Percentiles rank a stretch among this genome's conserved stretches.
Conservation (phyloP, 2,888 invertebrate species). For the Calliscelio sp. region DNA sequence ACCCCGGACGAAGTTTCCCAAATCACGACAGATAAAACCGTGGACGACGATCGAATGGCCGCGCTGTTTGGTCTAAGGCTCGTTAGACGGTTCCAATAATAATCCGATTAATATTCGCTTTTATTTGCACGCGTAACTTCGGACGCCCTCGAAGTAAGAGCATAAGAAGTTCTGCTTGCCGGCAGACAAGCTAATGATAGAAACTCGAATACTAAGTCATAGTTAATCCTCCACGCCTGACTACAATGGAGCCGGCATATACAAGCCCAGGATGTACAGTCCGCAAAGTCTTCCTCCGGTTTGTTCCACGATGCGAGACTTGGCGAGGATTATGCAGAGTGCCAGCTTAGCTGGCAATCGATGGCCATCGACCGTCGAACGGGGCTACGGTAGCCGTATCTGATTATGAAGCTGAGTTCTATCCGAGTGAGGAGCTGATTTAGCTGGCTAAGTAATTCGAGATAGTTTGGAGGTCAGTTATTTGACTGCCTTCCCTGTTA, state of each 20-base stretch:
- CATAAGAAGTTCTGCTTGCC: constrained; percentile 63
- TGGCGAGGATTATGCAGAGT: constrained; percentile 79
- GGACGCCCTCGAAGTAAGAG: constrained; percentile 27
- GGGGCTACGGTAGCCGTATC: constrained; percentile 21
- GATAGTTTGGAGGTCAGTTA: constrained; percentile 43
- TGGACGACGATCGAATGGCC: constrained; percentile 40
- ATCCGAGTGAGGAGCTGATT: constrained; percentile 23
- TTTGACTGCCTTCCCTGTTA: not conserved
- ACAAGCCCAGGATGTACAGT: constrained; percentile 35
- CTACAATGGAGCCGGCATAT: constrained; percentile 33
- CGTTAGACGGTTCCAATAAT: constrained; percentile 42
- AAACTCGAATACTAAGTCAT: constrained; percentile 85
- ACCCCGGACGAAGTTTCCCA: constrained; percentile 56
- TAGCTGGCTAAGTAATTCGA: constrained; percentile 32
- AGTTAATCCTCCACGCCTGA: constrained; percentile 80
- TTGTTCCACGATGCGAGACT: constrained; percentile 62
- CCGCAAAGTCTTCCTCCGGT: constrained; percentile 56
- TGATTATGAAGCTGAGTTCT: constrained; percentile 56
- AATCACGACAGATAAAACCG: constrained; percentile 53
- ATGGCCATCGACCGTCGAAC: constrained; percentile 75
- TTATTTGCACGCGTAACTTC: constrained; percentile 57
- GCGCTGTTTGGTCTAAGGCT: constrained; percentile 49
- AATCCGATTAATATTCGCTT: constrained; percentile 70
- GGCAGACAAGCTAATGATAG: constrained; percentile 82
- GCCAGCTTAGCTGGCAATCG: constrained; percentile 78